These are phyloP conservation scores for Herminia tarsipennalis DNA, from an alignment of 2,888 invertebrate species.

Conservation along the genomic window DNA sequence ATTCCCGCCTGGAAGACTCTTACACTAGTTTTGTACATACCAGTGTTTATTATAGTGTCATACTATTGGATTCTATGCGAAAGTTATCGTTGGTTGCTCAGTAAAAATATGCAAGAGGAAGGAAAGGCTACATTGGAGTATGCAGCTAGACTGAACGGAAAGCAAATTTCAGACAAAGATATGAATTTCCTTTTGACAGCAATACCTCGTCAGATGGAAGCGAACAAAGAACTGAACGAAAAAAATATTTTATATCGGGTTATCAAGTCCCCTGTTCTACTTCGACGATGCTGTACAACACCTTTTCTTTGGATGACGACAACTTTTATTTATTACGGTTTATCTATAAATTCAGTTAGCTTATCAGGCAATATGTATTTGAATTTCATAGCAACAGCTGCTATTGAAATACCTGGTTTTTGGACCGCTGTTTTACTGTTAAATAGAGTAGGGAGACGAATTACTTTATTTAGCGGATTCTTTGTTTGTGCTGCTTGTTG, in stretches of 20 bases:
- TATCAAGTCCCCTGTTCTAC: slow-evolving; percentile 81
- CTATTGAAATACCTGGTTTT: slow-evolving; percentile 91
- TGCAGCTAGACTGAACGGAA: slow-evolving; percentile 87
- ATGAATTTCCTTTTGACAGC: slow-evolving; percentile 67
- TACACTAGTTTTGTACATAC: slow-evolving; percentile 88
- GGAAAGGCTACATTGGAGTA: slow-evolving; percentile 86
- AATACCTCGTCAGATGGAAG: slow-evolving; percentile 55
- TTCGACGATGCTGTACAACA: slow-evolving; percentile 87
- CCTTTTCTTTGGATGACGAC: slow-evolving; percentile 93
- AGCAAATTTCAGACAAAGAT: slow-evolving; percentile 75
- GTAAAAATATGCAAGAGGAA: slow-evolving; percentile 87
- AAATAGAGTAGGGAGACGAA: slow-evolving; percentile 85
- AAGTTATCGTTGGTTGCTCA: slow-evolving; percentile 91
- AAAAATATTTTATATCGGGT: slow-evolving; percentile 69
- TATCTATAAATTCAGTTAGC: slow-evolving; percentile 91
- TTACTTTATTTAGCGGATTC: slow-evolving; percentile 69
- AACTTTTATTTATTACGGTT: slow-evolving; percentile 92
- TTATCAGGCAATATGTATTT: slow-evolving; percentile 91
- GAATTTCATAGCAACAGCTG: slow-evolving; percentile 88
- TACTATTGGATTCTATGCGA: slow-evolving; percentile 90
- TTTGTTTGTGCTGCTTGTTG: slow-evolving; percentile 80
- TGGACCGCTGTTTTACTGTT: slow-evolving; percentile 87
- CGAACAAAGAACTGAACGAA: slow-evolving; percentile 37
- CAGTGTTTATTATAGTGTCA: slow-evolving; percentile 87
- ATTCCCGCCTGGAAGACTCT: slow-evolving; percentile 89